Evolutionary conservation across 2,888 invertebrate genomes (phyloP), one percentile per base, ranked within the genome.

Genomic region (Autographa pulchrina): DNA sequence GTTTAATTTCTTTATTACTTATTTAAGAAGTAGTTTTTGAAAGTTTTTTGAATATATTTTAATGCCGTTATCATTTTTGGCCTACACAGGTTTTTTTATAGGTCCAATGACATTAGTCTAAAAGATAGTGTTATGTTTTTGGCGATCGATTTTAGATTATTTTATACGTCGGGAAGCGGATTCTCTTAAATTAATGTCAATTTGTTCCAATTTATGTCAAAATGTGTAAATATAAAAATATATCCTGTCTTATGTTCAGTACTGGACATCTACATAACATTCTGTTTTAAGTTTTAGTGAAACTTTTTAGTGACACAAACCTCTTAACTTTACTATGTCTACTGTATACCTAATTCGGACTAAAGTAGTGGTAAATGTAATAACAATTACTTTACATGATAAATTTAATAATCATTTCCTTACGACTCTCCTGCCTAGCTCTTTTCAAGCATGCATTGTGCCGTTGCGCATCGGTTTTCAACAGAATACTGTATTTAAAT

Each of bases 1-100:
- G 54, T 56, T 56, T 20, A 54, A 25, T 56, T 3, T 20, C 13
- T 56, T 25, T 56, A 13, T 59, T 38, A 38, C 6, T 6, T 35
- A 0, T 35, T 6, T 9, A 38, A 38, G 38, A 11, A 38, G 38
- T 38, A 9, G 32, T 54, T 68, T 79, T 74, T 70, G 75, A 78
- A 77, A 77, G 80, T 69, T 54, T 52, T 20, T 25, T 62, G 38
- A 38, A 38, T 65, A 59, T 65, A 9, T 70, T 60, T 43, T 65
- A 56, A 20, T 3, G 11, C 54, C 54, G 54, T 56, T 56, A 56
- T 13, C 25, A 56, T 25, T 20, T 56, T 25, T 25, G 52, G 54
- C 59, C 58, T 68, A 60, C 18, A n/a, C 25, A 65, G 7, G 31
- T n/a, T 16, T 25, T n/a, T 38, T 62, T 62, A 31, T 58, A 43